A percentile compares a stretch with the other conserved stretches of the same genome.
Conservation (phyloP, 2,888 invertebrate genomes). For the Leucophenga maculata region DNA sequence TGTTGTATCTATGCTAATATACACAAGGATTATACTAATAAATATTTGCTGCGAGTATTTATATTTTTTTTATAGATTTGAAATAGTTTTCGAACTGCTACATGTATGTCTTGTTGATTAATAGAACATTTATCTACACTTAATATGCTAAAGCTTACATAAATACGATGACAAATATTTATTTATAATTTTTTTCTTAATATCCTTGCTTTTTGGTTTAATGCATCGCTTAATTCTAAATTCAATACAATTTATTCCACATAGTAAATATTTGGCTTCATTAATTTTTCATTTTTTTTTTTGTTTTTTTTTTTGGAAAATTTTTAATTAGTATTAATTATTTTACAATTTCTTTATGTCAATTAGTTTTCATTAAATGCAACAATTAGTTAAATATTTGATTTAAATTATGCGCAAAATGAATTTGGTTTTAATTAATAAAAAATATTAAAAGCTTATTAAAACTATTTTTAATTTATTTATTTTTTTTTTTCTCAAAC, state of each 20-base stretch:
- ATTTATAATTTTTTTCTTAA: conserved; percentile 34
- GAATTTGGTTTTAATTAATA: neutral
- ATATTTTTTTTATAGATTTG: too few species aligned
- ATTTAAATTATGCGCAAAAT: conserved; percentile 25
- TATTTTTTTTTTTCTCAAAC: too few species aligned
- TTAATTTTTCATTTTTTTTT: conserved; percentile 38
- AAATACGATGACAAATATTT: conserved; percentile 41
- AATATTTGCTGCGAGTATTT: too few species aligned
- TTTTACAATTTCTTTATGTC: conserved; percentile 44
- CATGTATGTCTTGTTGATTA: conserved; percentile 31
- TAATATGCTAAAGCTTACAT: conserved; percentile 40
- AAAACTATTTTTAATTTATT: too few species aligned
- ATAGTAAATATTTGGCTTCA: conserved; percentile 16
- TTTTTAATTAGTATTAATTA: conserved; percentile 35
- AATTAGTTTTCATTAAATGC: conserved; percentile 39
- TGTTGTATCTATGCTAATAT: too few species aligned
- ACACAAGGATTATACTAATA: too few species aligned
- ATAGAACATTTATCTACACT: conserved; percentile 22
- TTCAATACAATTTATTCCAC: conserved; percentile 36
- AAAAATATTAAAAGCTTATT: too few species aligned
- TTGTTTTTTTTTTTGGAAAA: conserved; percentile 55
- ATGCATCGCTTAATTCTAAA: conserved; percentile 52
- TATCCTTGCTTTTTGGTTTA: conserved; percentile 43
- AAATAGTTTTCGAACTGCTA: conserved; percentile 4
- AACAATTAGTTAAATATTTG: conserved; percentile 47